Conservation (phyloP, 2,113 vertebrate genomes). For the Oxyura jamaicensis region DNA sequence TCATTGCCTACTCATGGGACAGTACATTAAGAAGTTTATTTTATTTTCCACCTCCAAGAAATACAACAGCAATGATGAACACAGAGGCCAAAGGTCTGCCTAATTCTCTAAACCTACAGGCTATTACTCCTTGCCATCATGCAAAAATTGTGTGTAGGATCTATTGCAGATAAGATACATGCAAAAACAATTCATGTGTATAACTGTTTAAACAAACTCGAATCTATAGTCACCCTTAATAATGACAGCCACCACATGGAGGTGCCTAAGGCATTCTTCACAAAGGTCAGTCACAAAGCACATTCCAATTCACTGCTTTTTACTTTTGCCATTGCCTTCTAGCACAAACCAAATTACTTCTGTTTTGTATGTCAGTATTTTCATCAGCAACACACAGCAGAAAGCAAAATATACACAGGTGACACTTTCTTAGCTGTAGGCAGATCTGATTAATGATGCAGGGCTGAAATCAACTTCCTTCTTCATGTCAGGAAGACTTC, state of each 20-base stretch:
- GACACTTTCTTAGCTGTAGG: conserved; percentile 67
- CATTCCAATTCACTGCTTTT: conserved; percentile 26
- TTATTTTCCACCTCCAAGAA: not conserved
- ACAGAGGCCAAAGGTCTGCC: not conserved
- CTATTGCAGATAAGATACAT: not conserved
- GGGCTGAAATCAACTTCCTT: conserved; percentile 72
- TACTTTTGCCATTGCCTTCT: not conserved
- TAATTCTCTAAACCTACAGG: not conserved
- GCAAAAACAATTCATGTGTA: not conserved
- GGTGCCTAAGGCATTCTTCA: conserved; percentile 37
- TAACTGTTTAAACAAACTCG: conserved; percentile 1
- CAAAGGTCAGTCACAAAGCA: conserved; percentile 66
- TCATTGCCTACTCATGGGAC: not conserved
- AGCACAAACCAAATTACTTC: conserved; percentile 65
- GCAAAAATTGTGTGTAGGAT: not conserved
- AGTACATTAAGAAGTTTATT: not conserved
- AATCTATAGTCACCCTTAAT: conserved; percentile 16
- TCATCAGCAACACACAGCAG: conserved; percentile 48
- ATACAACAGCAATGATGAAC: not conserved
- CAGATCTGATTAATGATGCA: conserved; percentile 79
- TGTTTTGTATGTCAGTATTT: conserved; percentile 67
- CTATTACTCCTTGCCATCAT: not conserved
- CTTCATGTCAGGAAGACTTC: conserved; percentile 57
- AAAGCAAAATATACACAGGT: conserved; percentile 67
- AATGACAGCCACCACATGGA: conserved; percentile 54